Conservation (phyloP, 2,113 vertebrate genomes). For the Siniperca knerii region DNA sequence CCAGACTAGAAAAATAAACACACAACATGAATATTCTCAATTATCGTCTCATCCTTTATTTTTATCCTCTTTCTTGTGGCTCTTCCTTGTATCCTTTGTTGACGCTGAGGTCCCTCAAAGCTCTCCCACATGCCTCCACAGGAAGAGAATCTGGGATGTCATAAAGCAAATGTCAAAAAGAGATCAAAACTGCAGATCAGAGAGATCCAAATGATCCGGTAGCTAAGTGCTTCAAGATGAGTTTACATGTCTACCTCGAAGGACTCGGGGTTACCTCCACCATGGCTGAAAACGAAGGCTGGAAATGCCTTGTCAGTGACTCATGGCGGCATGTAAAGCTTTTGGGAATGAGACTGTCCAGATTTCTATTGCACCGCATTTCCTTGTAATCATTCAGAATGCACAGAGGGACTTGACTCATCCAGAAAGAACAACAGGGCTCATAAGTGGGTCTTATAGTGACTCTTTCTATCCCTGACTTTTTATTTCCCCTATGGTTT, state of each 20-base stretch:
- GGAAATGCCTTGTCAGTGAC: constrained; percentile 77
- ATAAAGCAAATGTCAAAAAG: constrained; percentile 58
- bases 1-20: constrained; percentile 57
- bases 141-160: constrained; percentile 58
- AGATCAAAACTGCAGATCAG: constrained; percentile 69
- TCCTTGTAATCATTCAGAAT: constrained; percentile 67
- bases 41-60: constrained; percentile 55
- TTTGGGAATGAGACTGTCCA: constrained; percentile 72
- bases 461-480: constrained; percentile 13
- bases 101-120: constrained; percentile 52
- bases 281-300: constrained; percentile 43
- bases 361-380: constrained; percentile 62
- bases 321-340: constrained; percentile 67
- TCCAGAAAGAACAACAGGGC: constrained; percentile 57
- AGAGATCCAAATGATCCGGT: constrained; percentile 70
- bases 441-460: constrained; percentile 19
- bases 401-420: constrained; percentile 69
- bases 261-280: constrained; percentile 49
- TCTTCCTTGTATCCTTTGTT: constrained; percentile 47
- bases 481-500: neutral
- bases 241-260: constrained; percentile 61
- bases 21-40: constrained; percentile 45
- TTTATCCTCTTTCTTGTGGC: constrained; percentile 70
- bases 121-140: constrained; percentile 49
- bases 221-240: constrained; percentile 82